Base-by-base conservation (phyloP, 2,888 invertebrate genomes). In the Phaonia tiefii region DNA sequence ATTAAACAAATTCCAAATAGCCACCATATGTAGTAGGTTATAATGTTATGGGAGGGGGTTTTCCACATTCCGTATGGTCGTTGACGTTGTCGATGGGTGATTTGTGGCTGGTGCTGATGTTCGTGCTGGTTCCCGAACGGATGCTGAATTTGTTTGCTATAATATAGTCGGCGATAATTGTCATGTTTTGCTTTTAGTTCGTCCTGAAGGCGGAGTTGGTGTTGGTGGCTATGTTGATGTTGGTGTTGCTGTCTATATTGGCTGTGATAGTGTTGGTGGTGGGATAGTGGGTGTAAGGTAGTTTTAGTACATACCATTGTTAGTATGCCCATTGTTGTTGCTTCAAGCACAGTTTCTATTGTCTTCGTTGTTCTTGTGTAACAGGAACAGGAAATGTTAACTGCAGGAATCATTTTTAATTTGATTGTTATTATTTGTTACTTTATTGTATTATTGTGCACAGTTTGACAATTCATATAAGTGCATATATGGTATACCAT, bases 21-120 rank as follows among this genome's bases (percentile, higher is more conserved):
- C 89, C 89, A 89, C 85, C 88, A 86, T 74, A 87, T 82, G 81
- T 88, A 87, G 42, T 86, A 80, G 67, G 86, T 86, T 82, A 86
- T 84, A 79, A 85, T 83, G 49, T 76, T 76, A 44, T 75, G 70
- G 26, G 82, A 76, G 49, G 73, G 66, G 17, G 70, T 79, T 17
- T 77, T 73, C 80, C 80, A 80, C 75, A 77, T 83, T 65, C 77
- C 75, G 71, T 75, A 75, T 66, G 74, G 79, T 31, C 74, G 81
- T 71, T 74, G 69, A 10, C 17, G 63, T 20, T 46, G 75, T 17
- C 56, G 58, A 20, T 75, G 83, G 66, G 60, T 49, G 46, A 7
- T 71, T 46, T 71, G 70, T 15, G 67, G 76, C 10, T 76, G 76
- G n/a, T 60, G 69, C 39, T 76, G 72, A 17, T 17, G 66, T 10